Conservation (phyloP, 92 coral and sea anemone genomes). For the Metridium senile region DNA sequence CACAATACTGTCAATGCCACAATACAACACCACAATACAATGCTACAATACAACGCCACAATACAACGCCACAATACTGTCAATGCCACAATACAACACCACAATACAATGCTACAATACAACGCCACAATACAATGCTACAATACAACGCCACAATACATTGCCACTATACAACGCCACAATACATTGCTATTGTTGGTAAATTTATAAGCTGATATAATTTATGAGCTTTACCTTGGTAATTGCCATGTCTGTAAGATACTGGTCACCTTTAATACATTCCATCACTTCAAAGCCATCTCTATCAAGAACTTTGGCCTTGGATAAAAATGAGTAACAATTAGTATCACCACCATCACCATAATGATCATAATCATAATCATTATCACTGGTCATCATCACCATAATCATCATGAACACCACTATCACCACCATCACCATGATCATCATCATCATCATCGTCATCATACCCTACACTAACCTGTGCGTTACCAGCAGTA, state of each 20-base stretch:
- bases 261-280: slow-evolving; percentile 96
- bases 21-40: too few relatives aligned
- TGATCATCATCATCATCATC: not conserved
- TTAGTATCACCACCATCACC: slow-evolving; percentile 4
- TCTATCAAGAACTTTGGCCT: slow-evolving; percentile 96
- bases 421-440: not conserved
- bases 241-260: slow-evolving; percentile 90
- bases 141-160: too few relatives aligned
- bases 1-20: too few relatives aligned
- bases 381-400: not conserved
- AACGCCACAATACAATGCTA: too few relatives aligned
- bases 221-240: slow-evolving; percentile 92
- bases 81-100: too few relatives aligned
- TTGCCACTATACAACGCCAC: too few relatives aligned
- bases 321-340: not conserved
- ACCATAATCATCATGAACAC: not conserved
- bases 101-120: too few relatives aligned
- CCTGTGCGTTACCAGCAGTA: slow-evolving; percentile 98
- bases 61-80: too few relatives aligned
- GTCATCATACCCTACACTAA: slow-evolving; percentile 2
- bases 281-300: slow-evolving; percentile 94
- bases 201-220: too few relatives aligned
- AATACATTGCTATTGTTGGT: too few relatives aligned
- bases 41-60: too few relatives aligned
- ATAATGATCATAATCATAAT: not conserved